Evolutionary conservation across 2,888 invertebrate genomes (phyloP).

Genomic region (Thereva nobilitata): DNA sequence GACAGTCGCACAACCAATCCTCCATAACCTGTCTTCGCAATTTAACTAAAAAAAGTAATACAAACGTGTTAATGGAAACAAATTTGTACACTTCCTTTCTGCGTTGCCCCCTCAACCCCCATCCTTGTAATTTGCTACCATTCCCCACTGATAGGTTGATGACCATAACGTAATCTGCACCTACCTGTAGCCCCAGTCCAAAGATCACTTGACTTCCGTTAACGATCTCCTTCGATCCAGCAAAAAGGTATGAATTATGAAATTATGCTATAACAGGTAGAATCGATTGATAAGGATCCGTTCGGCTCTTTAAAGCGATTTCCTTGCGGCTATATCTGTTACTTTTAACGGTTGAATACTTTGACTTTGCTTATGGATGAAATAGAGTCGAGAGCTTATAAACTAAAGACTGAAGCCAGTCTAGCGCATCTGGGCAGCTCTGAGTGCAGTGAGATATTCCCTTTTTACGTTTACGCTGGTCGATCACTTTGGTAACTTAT

Average conservation of each 20-base stretch:
- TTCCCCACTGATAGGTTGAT: not conserved
- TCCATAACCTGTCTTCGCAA: too few species aligned
- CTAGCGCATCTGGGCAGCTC: too few species aligned
- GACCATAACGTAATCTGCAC: not conserved
- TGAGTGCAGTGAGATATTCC: too few species aligned
- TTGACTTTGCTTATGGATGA: constrained; percentile 7
- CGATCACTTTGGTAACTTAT: too few species aligned
- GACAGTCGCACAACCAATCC: too few species aligned
- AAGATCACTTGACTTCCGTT: constrained; percentile 26
- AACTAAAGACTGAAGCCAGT: too few species aligned
- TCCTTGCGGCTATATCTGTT: constrained; percentile 26
- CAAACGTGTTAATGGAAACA: too few species aligned
- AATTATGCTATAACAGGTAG: constrained; percentile 33
- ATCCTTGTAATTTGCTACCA: too few species aligned
- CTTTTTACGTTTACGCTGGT: too few species aligned
- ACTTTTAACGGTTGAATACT: constrained; percentile 29
- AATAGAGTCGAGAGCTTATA: not conserved
- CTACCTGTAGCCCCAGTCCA: constrained; percentile 10
- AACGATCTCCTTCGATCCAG: constrained; percentile 1
- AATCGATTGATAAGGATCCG: constrained; percentile 29
- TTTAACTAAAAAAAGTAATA: too few species aligned
- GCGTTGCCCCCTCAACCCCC: too few species aligned
- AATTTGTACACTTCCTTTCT: too few species aligned
- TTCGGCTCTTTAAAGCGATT: constrained; percentile 28
- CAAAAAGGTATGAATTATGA: constrained; percentile 30